Evolutionary conservation across 2,797 vertebrate genomes (phyloP), one percentile per base, ranked within the genome.

Genomic region (Hipposideros larvatus): DNA sequence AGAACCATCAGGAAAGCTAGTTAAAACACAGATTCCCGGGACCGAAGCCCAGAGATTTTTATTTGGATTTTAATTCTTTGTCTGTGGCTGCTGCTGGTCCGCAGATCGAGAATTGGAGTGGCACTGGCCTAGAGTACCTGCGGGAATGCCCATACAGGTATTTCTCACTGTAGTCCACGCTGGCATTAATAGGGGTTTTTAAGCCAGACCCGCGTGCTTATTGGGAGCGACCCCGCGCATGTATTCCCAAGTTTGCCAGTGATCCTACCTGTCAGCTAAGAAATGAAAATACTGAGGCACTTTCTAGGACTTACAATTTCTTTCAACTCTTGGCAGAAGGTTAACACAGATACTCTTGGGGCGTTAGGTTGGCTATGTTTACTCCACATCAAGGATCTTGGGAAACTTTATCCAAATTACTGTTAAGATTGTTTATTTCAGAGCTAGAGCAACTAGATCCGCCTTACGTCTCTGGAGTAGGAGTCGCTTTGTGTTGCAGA

Each of bases 401-500:
- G 86, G 65, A 87, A 88, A 90, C 77, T 88, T 91, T 41, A 65
- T 43, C 80, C 71, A 75, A 86, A 96, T 86, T 65, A 10, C 77
- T 41, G 16, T 79, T 96, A 78, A 68, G 87, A 87, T 63, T 89
- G 77, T 91, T 95, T 92, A 88, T 86, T 97, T 95, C 73, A n/a
- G 43, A 93, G 90, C n/a, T 24, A 57, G 78, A 46, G 73, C 2
- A 2, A 75, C 70, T 71, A 63, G 61, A 55, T 80, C 65, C 1
- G 3, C 59, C 53, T 77, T 83, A 28, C 61, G 16, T 83, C 55
- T 65, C 37, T 59, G 66, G 65, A 79, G 55, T 59, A 16, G 11
- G 57, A 96, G 10, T 59, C 79, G 73, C 75, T 92, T 96, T 59
- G 55, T 96, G 96, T 94, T 88, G 63, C 65, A 96, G 95, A 96